Evolutionary conservation across 2,113 vertebrate species (phyloP).

Genomic region (Thamnaconus septentrionalis): DNA sequence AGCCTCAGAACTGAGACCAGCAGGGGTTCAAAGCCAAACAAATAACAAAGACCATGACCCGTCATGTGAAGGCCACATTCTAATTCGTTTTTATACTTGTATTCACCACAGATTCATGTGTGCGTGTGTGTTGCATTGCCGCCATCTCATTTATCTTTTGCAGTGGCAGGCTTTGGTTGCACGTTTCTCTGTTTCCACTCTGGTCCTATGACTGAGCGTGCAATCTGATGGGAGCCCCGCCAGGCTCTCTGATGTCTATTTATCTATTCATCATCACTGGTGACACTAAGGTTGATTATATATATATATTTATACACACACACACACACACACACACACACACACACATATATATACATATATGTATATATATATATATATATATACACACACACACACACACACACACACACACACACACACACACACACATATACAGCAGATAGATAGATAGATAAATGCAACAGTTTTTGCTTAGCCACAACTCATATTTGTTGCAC

Average conservation of each 20-base stretch:
- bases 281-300: too few species aligned
- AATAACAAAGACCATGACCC: conserved; percentile 2
- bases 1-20: too few species aligned
- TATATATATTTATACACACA: too few species aligned
- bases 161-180: conserved; percentile 7
- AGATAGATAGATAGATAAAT: too few species aligned
- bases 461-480: too few species aligned
- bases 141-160: conserved; percentile 30
- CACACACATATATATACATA: too few species aligned
- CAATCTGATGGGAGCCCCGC: conserved; percentile 28
- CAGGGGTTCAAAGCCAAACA: too few species aligned
- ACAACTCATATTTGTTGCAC: too few species aligned
- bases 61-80: neutral
- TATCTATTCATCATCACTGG: conserved; percentile 8
- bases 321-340: neutral
- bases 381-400: too few species aligned
- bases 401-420: neutral
- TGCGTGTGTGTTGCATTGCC: neutral
- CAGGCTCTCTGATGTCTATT: conserved; percentile 32
- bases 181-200: conserved; percentile 15
- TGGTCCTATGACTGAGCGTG: conserved; percentile 13
- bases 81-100: conserved; percentile 19
- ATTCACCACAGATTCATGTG: conserved; percentile 1
- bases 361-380: too few species aligned
- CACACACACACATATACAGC: too few species aligned